Evolutionary conservation across 1,140 invertebrate species (phyloP).

Genomic region (Zaprionus vittiger): DNA sequence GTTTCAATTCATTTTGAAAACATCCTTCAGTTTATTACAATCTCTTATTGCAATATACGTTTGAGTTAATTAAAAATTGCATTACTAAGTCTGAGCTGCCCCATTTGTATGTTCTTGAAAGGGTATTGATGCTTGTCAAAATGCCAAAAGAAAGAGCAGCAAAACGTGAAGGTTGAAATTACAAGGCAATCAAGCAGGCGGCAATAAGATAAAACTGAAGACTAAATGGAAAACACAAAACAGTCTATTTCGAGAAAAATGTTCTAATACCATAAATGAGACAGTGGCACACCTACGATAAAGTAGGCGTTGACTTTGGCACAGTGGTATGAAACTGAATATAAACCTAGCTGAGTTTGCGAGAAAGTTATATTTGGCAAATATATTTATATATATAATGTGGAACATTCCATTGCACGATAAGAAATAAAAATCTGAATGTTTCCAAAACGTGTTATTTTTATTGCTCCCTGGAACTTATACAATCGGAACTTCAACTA

Average conservation of each 20-base stretch:
- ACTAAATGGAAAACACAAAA: constrained; percentile 42
- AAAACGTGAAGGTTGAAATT: constrained; percentile 72
- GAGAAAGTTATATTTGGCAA: not conserved
- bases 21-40: not conserved
- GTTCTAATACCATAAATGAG: constrained; percentile 66
- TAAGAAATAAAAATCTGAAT: not conserved
- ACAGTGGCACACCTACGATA: constrained; percentile 59
- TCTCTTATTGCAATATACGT: not conserved
- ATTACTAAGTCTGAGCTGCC: not conserved
- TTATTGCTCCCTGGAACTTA: not conserved
- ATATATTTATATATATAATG: not conserved
- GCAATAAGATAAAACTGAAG: constrained; percentile 57
- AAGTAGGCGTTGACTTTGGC: constrained; percentile 30
- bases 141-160: constrained; percentile 30
- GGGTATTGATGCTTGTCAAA: constrained; percentile 13
- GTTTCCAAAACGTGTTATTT: not conserved
- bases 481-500: not conserved
- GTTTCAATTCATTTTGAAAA: not conserved
- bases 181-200: constrained; percentile 60
- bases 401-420: not conserved
- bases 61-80: not conserved
- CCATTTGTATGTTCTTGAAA: not conserved
- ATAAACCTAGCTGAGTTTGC: not conserved
- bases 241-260: constrained; percentile 50
- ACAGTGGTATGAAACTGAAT: constrained; percentile 51